Evolutionary conservation across 2,888 invertebrate species (phyloP), one percentile per base, ranked within the genome.

Genomic region (Halictus ligatus): DNA sequence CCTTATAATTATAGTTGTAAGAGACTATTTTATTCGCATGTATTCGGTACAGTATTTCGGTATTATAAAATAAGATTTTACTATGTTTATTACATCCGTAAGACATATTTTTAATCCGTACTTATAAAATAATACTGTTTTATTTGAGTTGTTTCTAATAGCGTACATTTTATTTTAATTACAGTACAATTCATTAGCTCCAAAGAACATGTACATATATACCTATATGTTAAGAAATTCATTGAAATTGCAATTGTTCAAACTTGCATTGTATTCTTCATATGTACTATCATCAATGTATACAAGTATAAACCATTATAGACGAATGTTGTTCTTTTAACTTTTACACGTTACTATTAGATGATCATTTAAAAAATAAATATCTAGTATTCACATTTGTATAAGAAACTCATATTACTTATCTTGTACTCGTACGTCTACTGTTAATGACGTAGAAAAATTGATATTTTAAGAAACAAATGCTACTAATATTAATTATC

Each of bases 291-390:
- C 74, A 40, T 75, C 46, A 80, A 69, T 58, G 50, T 79, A 75
- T 67, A 80, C 15, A 69, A 58, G 67, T 75, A 54, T 40, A n/a
- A 78, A 69, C 18, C 74, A 67, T 67, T 50, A 54, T 18, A 54
- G 54, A 25, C 29, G 29, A 72, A 73, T 46, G n/a, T 64, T 58
- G 50, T 50, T 81, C 10, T 60, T 35, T 74, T 15, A 69, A 48
- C 12, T 40, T 25, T 58, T 64, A 48, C 46, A 48, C 58, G 3
- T 75, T 75, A 64, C 15, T 72, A 40, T n/a, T 69, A 80, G n/a
- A 35, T 43, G 60, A 50, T 75, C 25, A 50, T 58, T 50, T 18
- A n/a, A 87, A 87, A 88, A 83, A 88, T 87, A 84, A 87, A 72
- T 88, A 72, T 84, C 71, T 58, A 40, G 25, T 67, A 12, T 73